Percentiles rank a stretch among this genome's conserved stretches.
Evolutionary conservation across 2,113 vertebrate genomes (phyloP).

Genomic region (Forbesichthys papilliferus): DNA sequence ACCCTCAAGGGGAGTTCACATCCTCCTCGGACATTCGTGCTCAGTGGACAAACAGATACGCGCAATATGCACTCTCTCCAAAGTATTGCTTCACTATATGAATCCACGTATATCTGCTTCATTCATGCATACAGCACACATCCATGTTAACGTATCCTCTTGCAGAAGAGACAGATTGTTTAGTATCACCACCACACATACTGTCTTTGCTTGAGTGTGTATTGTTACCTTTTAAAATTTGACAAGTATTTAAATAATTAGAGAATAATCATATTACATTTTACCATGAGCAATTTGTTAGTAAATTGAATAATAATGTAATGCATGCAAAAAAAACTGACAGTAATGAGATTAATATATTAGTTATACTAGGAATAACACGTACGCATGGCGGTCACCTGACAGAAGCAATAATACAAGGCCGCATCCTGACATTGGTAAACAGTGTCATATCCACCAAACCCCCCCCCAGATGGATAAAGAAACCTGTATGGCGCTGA

Average conservation of each 20-base stretch:
- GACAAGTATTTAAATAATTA: too few relatives aligned
- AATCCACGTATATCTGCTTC: too few relatives aligned
- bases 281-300: not conserved
- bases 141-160: too few relatives aligned
- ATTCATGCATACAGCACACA: too few relatives aligned
- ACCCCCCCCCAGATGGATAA: not conserved
- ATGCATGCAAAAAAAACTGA: conserved; percentile 22
- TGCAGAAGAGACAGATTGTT: too few relatives aligned
- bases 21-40: conserved; percentile 30
- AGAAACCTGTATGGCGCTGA: conserved; percentile 5
- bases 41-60: conserved; percentile 17
- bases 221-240: too few relatives aligned
- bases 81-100: not conserved
- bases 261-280: not conserved
- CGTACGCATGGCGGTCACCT: not conserved
- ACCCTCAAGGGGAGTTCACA: conserved; percentile 18
- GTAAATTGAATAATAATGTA: conserved; percentile 1
- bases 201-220: too few relatives aligned
- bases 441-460: too few relatives aligned
- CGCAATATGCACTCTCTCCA: not conserved
- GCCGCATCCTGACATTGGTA: too few relatives aligned
- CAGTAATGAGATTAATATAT: conserved; percentile 12
- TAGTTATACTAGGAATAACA: not conserved
- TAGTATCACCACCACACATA: too few relatives aligned
- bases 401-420: too few relatives aligned